Evolutionary conservation across 1,140 invertebrate species (phyloP), one percentile per base, ranked within the genome.

Genomic region (Drosophila guanche): DNA sequence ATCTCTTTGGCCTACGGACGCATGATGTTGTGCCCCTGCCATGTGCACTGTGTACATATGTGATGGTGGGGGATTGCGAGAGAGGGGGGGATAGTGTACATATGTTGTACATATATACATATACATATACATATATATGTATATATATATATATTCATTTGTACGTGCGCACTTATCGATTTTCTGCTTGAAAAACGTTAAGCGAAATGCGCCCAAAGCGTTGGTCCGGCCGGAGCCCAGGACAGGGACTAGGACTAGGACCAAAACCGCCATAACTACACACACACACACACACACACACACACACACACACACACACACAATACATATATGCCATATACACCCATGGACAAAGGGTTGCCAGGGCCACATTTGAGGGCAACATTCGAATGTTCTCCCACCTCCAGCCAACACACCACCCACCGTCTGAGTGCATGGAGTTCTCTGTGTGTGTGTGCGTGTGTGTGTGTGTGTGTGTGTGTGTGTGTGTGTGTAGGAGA

Each of bases 111-210:
- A 47, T 23, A 48, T 55, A 53, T 29, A 54, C 54, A 67, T 29
- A 14, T 62, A 74, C 54, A 75, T 76, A 50, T 67, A 43, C n/a
- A 23, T 47, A 62, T 62, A 46, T 63, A 62, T 63, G 57, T n/a
- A n/a, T n/a, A n/a, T n/a, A 10, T 62, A 74, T 58, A 75, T 76
- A 50, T 67, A 43, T 75, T 65, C 52, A 20, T 20, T 59, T 56
- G 70, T 73, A 73, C 69, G 70, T 73, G 70, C 70, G 70, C 70
- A 73, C 70, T 73, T 73, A 73, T 73, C 69, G 70, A 73, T 73
- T 73, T 73, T 58, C 53, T 71, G 74, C 62, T 76, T 76, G 71
- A 76, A 66, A 72, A 72, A 71, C 69, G 56, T 61, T 71, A 71
- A 71, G 56, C 69, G 56, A 71, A 75, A 76, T 68, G 72, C 56